Conservation (phyloP, 1,140 invertebrate genomes). For the Archegozetes longisetosus region DNA sequence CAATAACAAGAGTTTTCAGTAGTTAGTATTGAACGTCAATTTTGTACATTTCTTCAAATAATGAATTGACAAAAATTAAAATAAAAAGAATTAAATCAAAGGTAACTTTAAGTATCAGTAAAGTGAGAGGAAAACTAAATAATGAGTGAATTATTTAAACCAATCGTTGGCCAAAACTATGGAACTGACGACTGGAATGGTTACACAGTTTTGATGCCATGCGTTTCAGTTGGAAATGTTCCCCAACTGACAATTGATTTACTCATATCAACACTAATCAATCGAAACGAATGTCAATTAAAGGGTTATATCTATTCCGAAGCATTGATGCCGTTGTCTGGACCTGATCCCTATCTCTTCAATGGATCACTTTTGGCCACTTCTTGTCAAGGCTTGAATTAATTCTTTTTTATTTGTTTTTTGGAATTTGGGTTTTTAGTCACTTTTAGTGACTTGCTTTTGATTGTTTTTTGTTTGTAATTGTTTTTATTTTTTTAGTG, state of each 20-base stretch:
- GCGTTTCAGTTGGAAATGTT: conserved; percentile 59
- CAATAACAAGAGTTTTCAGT: no score
- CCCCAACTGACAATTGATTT: conserved; percentile 56
- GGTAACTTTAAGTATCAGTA: no score
- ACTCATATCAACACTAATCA: conserved; percentile 41
- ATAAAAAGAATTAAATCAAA: no score
- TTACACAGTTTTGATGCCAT: conserved; percentile 7
- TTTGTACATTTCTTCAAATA: no score
- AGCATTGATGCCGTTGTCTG: conserved; percentile 46
- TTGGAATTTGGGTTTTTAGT: background rate
- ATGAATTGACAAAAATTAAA: no score
- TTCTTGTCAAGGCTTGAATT: conserved; percentile 4
- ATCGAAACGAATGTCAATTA: conserved; percentile 32
- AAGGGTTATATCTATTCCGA: conserved; percentile 44
- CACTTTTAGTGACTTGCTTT: background rate
- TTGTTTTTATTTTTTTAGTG: conserved; percentile 26
- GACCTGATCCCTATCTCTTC: conserved; percentile 46
- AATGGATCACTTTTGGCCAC: conserved; percentile 33
- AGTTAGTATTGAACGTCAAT: no score
- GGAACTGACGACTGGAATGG: background rate
- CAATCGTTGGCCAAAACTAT: no score
- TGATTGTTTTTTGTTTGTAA: background rate
- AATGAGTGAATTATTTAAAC: no score
- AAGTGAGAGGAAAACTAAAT: no score
- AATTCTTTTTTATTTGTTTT: background rate